phyloP scores from a whole-genome alignment of 2,888 invertebrate species.

The Dichetophora obliterata region DNA sequence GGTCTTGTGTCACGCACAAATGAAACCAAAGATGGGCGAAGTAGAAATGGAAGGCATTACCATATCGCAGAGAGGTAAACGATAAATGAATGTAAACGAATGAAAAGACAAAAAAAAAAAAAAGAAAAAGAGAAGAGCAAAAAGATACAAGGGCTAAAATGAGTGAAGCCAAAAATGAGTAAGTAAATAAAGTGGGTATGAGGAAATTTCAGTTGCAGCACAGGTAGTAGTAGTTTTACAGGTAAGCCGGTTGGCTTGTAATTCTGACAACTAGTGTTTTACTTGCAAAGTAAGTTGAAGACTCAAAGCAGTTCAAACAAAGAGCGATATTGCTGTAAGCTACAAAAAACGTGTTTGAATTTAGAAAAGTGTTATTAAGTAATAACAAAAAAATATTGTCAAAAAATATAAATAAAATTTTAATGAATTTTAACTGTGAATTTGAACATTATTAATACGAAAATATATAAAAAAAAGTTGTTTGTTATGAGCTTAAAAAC shows the following conservation, averaged over 20 bases:
- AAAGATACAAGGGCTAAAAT: background rate
- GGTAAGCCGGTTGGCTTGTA: background rate
- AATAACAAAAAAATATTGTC: too few relatives aligned
- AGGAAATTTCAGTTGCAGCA: constrained; percentile 30
- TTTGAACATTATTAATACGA: too few relatives aligned
- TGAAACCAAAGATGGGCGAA: constrained; percentile 5
- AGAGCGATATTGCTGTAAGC: background rate
- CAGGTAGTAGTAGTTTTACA: constrained; percentile 19
- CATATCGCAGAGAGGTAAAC: background rate
- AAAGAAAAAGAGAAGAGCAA: background rate
- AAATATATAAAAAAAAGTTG: too few relatives aligned
- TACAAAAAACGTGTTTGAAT: background rate
- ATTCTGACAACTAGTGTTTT: background rate
- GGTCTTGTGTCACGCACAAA: constrained; percentile 16
- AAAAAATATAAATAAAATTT: too few relatives aligned
- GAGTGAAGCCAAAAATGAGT: constrained; percentile 22
- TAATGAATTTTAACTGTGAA: background rate
- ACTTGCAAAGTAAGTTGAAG: constrained; percentile 13
- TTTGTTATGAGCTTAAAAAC: background rate
- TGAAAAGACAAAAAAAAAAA: background rate
- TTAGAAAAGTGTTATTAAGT: too few relatives aligned
- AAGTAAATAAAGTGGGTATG: background rate
- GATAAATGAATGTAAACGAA: constrained; percentile 16
- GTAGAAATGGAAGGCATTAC: background rate
- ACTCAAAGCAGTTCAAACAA: background rate